These are phyloP conservation scores for Drosophila setifemur DNA, from an alignment of 1,140 invertebrate genomes.

Conservation along the genomic window DNA sequence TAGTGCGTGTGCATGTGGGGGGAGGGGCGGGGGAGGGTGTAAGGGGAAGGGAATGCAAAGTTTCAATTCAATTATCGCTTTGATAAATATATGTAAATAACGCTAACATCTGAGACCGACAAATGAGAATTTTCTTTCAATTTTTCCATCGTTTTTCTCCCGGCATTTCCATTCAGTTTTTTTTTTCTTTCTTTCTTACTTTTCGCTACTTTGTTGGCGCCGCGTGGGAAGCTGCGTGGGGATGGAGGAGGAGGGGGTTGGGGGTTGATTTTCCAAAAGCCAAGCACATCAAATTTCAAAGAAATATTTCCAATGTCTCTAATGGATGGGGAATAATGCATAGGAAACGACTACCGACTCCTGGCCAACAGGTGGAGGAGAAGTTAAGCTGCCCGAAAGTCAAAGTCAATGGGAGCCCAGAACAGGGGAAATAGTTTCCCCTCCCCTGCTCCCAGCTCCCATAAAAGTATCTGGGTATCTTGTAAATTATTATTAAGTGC, in stretches of 20 bases:
- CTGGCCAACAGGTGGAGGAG: conserved; percentile 3
- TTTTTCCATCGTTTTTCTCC: conserved; percentile 10
- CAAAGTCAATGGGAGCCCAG: too few species aligned
- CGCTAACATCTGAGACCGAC: conserved; percentile 23
- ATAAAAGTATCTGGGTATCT: too few species aligned
- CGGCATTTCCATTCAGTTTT: too few species aligned
- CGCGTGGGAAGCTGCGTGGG: background rate
- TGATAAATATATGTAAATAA: conserved; percentile 29
- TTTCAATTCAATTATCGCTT: conserved; percentile 41
- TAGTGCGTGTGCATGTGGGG: conserved; percentile 16
- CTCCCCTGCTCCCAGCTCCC: background rate
- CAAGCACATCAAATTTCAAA: conserved; percentile 47
- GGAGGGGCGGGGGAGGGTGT: background rate
- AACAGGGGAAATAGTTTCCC: conserved; percentile 4
- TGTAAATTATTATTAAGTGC: conserved; percentile 72
- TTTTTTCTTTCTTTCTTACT: background rate
- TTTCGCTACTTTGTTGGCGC: background rate
- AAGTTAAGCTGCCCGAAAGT: conserved; percentile 1
- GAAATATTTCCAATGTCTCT: background rate
- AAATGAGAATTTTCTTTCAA: conserved; percentile 12
- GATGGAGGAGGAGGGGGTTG: too few species aligned
- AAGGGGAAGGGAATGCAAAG: background rate
- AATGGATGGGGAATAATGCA: too few species aligned
- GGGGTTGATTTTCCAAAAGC: too few species aligned
- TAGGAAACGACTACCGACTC: too few species aligned